Evolutionary conservation across 2,888 invertebrate genomes (phyloP).

Genomic region (Drosophila nigritarsus): DNA sequence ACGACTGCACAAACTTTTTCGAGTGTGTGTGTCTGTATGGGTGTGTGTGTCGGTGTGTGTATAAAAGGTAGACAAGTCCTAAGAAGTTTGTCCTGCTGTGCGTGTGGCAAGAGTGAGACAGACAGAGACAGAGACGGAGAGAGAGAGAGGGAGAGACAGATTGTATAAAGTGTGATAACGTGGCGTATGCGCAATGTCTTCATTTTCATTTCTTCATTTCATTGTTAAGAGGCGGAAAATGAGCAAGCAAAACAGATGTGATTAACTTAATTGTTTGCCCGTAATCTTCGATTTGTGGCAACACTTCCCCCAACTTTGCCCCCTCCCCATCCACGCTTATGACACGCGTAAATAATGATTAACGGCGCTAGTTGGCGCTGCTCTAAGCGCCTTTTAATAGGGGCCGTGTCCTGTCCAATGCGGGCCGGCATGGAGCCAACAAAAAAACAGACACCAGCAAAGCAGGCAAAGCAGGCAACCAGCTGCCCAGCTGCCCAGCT

Average conservation of each 20-base stretch:
- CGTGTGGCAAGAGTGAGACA: background rate
- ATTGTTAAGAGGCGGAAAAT: constrained; percentile 25
- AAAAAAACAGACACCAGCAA: constrained; percentile 5
- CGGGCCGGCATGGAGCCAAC: constrained; percentile 6
- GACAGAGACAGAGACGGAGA: background rate
- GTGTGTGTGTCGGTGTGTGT: constrained; percentile 12
- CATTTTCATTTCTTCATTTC: constrained; percentile 24
- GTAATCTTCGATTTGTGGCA: constrained; percentile 75
- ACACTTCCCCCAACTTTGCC: background rate
- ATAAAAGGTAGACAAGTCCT: constrained; percentile 60
- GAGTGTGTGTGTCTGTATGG: constrained; percentile 12
- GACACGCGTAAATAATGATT: constrained; percentile 73
- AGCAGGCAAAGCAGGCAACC: background rate
- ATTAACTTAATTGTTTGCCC: constrained; percentile 77
- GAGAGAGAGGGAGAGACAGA: background rate
- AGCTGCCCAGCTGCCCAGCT: background rate
- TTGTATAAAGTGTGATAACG: constrained; percentile 25
- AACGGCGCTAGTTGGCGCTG: constrained; percentile 56
- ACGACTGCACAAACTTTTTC: constrained; percentile 55
- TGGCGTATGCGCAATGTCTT: constrained; percentile 71
- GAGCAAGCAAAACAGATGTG: constrained; percentile 65
- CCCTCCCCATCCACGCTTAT: constrained; percentile 6
- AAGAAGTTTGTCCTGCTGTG: constrained; percentile 44
- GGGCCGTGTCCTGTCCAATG: constrained; percentile 26
- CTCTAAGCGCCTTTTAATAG: constrained; percentile 77